Evolutionary conservation across 92 coral and sea anemone species (phyloP).

Genomic region (Porites lobata): DNA sequence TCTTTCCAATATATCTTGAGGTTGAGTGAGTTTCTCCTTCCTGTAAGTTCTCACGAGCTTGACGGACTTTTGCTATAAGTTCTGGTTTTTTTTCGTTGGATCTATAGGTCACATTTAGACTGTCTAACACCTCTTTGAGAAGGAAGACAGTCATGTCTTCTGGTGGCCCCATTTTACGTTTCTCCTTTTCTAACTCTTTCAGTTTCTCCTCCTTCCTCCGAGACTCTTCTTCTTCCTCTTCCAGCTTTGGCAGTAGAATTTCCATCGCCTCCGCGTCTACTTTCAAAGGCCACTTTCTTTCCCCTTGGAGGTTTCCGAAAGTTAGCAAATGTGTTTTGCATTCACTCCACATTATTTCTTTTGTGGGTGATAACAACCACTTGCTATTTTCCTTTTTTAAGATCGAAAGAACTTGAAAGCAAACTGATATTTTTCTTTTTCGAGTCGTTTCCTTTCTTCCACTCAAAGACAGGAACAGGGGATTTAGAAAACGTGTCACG

Average conservation of each 20-base stretch:
- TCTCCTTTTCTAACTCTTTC: neutral
- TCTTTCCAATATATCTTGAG: too few species aligned
- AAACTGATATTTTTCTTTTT: conserved; percentile 5
- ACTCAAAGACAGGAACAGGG: conserved; percentile 23
- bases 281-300: neutral
- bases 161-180: conserved; percentile 2
- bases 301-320: neutral
- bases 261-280: conserved; percentile 2
- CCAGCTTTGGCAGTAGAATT: neutral
- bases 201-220: neutral
- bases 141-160: neutral
- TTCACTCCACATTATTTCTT: conserved; percentile 14
- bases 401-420: conserved; percentile 12
- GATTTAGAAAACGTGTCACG: conserved; percentile 3
- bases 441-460: neutral
- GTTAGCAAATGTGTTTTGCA: conserved; percentile 2
- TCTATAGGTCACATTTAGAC: neutral
- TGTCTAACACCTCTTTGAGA: conserved; percentile 6
- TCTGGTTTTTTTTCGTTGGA: neutral
- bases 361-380: conserved; percentile 3
- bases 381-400: conserved; percentile 2
- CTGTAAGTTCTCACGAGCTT: too few species aligned
- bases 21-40: too few species aligned
- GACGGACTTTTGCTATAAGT: too few species aligned
- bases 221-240: neutral